These are phyloP conservation scores for Brachirus orientalis DNA, from an alignment of 2,113 vertebrate genomes.

Conservation along the genomic window DNA sequence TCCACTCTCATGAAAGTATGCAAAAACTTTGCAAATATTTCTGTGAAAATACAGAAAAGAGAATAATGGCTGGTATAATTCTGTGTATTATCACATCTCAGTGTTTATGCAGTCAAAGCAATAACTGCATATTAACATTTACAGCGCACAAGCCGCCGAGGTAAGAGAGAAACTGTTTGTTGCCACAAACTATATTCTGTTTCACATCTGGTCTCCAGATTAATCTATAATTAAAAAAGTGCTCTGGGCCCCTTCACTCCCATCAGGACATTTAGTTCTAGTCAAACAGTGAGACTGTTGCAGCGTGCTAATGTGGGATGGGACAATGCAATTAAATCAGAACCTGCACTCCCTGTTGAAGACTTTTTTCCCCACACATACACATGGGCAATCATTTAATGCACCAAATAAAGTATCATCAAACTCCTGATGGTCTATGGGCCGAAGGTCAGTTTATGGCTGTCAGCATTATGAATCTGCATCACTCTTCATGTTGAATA, in stretches of 20 bases:
- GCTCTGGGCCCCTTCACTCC: slow-evolving; percentile 16
- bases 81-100: not conserved
- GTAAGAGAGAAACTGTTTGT: slow-evolving; percentile 32
- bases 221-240: slow-evolving; percentile 56
- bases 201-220: slow-evolving; percentile 14
- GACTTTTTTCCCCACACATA: slow-evolving; percentile 2
- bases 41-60: too few species aligned
- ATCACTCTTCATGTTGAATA: slow-evolving; percentile 14
- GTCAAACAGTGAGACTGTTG: slow-evolving; percentile 22
- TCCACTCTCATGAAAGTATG: slow-evolving; percentile 8
- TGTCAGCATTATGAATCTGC: too few species aligned
- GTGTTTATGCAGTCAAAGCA: slow-evolving; percentile 13
- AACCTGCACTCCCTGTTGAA: slow-evolving; percentile 33
- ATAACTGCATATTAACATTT: slow-evolving; percentile 29
- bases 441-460: slow-evolving; percentile 31
- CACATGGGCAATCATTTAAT: slow-evolving; percentile 48
- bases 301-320: slow-evolving; percentile 21
- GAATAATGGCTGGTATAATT: slow-evolving; percentile 15
- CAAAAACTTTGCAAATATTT: too few species aligned
- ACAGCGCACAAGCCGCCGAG: slow-evolving; percentile 1
- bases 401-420: slow-evolving; percentile 35
- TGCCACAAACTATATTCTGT: slow-evolving; percentile 14
- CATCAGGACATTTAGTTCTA: slow-evolving; percentile 26
- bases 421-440: too few species aligned
- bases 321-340: slow-evolving; percentile 32